Conservation (phyloP, 2,113 vertebrate species). For the Dasypus novemcinctus region DNA sequence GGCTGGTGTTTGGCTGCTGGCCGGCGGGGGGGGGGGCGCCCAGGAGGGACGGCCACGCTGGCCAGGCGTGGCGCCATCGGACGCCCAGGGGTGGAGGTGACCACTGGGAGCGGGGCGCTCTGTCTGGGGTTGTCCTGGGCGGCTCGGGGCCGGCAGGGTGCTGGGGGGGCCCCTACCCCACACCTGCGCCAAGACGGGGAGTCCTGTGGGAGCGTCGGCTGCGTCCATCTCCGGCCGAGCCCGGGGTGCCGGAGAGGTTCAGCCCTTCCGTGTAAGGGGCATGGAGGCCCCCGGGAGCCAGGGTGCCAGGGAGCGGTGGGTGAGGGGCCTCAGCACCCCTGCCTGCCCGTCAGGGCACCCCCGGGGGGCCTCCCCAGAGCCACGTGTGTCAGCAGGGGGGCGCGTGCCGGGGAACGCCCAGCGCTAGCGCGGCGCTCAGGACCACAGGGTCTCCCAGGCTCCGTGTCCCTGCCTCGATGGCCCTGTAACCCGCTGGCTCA, state of each 20-base stretch:
- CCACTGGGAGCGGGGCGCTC: background rate
- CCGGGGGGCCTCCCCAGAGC: no score
- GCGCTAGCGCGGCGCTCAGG: no score
- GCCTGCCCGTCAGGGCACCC: background rate
- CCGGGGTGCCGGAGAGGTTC: background rate
- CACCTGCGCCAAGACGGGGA: accelerated
- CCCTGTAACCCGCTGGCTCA: background rate
- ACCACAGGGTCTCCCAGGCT: no score
- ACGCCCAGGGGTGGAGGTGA: background rate
- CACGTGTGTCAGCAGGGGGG: no score
- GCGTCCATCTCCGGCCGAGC: background rate
- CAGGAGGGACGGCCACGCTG: background rate
- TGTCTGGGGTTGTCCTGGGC: background rate
- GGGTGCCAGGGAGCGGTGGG: background rate
- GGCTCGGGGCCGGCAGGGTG: background rate
- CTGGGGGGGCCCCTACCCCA: background rate
- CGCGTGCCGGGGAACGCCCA: no score
- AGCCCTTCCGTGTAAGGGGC: background rate
- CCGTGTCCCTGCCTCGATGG: background rate
- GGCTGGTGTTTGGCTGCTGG: conserved; percentile 44
- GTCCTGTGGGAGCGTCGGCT: background rate
- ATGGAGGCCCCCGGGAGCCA: accelerated
- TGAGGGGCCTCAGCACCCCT: no score
- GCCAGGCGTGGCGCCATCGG: background rate
- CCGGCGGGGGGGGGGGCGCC: conserved; percentile 5